These are phyloP conservation scores for Prionchulus punctatus DNA, from an alignment of 2,888 invertebrate genomes.

Conservation along the genomic window DNA sequence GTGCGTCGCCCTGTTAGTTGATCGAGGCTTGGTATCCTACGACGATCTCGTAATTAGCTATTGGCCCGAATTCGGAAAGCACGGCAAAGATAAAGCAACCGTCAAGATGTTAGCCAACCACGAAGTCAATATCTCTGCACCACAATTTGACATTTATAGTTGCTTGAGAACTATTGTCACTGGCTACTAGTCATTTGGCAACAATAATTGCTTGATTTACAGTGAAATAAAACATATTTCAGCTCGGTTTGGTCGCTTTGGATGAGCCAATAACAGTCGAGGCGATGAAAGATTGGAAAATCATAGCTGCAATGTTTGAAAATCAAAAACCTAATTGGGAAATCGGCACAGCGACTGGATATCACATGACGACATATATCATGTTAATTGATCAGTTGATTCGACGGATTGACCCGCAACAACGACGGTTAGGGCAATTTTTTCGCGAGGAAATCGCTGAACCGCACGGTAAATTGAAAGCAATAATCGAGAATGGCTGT, in stretches of 20 bases:
- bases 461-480: slow-evolving; percentile 1
- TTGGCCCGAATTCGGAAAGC: slow-evolving; percentile 38
- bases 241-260: slow-evolving; percentile 35
- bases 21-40: slow-evolving; percentile 32
- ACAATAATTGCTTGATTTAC: too few species aligned
- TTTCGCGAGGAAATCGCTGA: slow-evolving; percentile 24
- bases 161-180: too few species aligned
- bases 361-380: slow-evolving; percentile 37
- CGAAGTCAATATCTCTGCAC: too few species aligned
- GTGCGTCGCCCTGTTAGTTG: slow-evolving; percentile 29
- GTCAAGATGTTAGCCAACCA: slow-evolving; percentile 32
- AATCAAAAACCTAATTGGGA: slow-evolving; percentile 31
- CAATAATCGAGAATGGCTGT: too few species aligned
- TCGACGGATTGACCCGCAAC: slow-evolving; percentile 32
- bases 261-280: slow-evolving; percentile 27
- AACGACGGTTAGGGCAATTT: slow-evolving; percentile 29
- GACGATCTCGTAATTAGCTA: slow-evolving; percentile 30
- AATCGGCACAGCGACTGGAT: slow-evolving; percentile 31
- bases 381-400: slow-evolving; percentile 36
- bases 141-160: too few species aligned
- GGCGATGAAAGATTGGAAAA: slow-evolving; percentile 25
- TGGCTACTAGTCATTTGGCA: too few species aligned
- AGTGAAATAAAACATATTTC: neutral
- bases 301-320: slow-evolving; percentile 30
- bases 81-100: slow-evolving; percentile 36